These are phyloP conservation scores for Drosophila diplacantha DNA, from an alignment of 2,888 invertebrate genomes.

Conservation along the genomic window DNA sequence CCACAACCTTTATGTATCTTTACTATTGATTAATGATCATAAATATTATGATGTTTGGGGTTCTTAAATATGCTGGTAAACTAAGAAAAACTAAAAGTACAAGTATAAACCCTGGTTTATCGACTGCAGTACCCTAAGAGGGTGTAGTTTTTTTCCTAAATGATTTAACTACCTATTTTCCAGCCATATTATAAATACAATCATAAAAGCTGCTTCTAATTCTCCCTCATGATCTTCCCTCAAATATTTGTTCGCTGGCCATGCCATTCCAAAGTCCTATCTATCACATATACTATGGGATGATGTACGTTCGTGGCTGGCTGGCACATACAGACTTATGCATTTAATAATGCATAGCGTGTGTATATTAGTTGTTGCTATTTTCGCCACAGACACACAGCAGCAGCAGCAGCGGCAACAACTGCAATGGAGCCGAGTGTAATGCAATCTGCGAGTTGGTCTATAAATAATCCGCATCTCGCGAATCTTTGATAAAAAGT, in stretches of 20 bases:
- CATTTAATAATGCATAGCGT: slow-evolving; percentile 39
- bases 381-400: slow-evolving; percentile 39
- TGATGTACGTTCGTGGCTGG: slow-evolving; percentile 14
- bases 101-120: too few species aligned
- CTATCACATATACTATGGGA: slow-evolving; percentile 1
- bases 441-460: slow-evolving; percentile 61
- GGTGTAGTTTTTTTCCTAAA: background rate
- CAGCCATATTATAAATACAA: background rate
- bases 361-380: slow-evolving; percentile 40
- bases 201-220: background rate
- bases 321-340: slow-evolving; percentile 11
- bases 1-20: too few species aligned
- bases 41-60: too few species aligned
- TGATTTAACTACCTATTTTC: background rate
- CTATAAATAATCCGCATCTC: slow-evolving; percentile 60
- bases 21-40: background rate
- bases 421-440: slow-evolving; percentile 50
- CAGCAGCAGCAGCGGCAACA: slow-evolving; percentile 9
- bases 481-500: slow-evolving; percentile 65
- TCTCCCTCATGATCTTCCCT: background rate
- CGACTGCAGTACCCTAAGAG: too few species aligned
- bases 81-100: too few species aligned
- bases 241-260: slow-evolving; percentile 12
- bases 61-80: too few species aligned
- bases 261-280: slow-evolving; percentile 14